Percentiles rank a stretch among this genome's conserved stretches.
phyloP scores from a whole-genome alignment of 30 jellyfish, hydroid and myxozoan genomes.

The Turritopsis rubra region DNA sequence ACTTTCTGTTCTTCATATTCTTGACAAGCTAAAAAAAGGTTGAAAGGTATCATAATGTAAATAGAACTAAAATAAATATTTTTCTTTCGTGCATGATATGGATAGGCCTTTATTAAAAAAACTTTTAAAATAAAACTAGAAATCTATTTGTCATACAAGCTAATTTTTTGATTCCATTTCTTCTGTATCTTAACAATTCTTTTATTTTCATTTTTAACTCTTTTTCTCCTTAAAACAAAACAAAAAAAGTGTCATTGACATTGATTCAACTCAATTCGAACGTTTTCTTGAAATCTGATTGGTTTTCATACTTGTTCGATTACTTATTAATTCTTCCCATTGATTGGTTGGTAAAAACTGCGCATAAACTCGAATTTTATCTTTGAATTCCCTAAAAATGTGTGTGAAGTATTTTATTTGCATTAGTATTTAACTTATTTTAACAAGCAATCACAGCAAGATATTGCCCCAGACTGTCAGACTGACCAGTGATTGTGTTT shows the following conservation, averaged over 20 bases:
- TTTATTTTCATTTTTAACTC: conserved; percentile 65
- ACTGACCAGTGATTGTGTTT: too few relatives aligned
- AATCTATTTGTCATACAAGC: conserved; percentile 28
- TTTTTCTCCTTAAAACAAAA: conserved; percentile 56
- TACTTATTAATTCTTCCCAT: conserved; percentile 80
- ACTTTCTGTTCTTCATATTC: conserved; percentile 77
- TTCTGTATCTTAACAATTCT: conserved; percentile 63
- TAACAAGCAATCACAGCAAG: too few relatives aligned
- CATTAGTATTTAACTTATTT: too few relatives aligned
- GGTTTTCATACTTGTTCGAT: conserved; percentile 53
- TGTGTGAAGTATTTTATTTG: background rate
- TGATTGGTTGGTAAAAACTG: conserved; percentile 57
- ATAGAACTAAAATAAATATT: too few relatives aligned
- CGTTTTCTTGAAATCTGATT: background rate
- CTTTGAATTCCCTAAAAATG: conserved; percentile 68
- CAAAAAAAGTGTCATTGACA: background rate
- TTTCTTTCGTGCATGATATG: background rate
- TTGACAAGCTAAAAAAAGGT: conserved; percentile 57
- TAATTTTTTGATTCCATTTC: conserved; percentile 72
- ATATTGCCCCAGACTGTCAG: too few relatives aligned
- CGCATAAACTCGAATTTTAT: conserved; percentile 70
- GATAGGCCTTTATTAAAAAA: background rate
- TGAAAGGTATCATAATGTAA: background rate
- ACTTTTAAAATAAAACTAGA: too few relatives aligned
- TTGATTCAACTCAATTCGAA: too few relatives aligned